Evolutionary conservation across 2,113 vertebrate species (phyloP), one percentile per base, ranked within the genome.

Genomic region (Oophaga pumilio): DNA sequence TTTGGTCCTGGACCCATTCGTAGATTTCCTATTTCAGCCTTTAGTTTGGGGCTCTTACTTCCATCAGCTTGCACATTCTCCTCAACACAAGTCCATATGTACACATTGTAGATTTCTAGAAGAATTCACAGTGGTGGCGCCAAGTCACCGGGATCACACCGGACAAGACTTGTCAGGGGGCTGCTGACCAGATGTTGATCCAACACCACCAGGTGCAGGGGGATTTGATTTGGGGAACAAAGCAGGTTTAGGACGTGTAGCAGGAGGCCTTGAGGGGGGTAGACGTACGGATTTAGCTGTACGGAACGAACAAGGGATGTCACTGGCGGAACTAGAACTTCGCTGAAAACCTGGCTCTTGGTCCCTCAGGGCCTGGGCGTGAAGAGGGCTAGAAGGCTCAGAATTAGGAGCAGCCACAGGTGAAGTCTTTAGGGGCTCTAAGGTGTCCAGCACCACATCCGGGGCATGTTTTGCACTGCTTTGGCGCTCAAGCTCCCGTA

Each of bases 331-430:
- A 86, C 98, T 99, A 87, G 98, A 96, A 4, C 98, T 99, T 90
- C 98, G 96, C 93, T 99, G 98, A 82, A 99, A 97, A 6, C 97
- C 91, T 0, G 95, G 77, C 88, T 96, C 94, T 0, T 92, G 11
- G 91, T 99, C 98, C 90, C 96, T 95, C 81, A 98, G 91, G 33
- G 98, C 94, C 88, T 98, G 97, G 5, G 97, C 93, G 93, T 99
- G 98, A 89, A 99, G 96, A 1, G 98, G 98, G 90, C 98, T 99
- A 91, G 97, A 99, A 28, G 98, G 98, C 91, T 99, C 98, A 0
- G 98, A 99, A 0, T 94, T 95, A 86, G 96, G 95, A n/a, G 95
- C 92, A 90, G 94, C 91, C 88, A 94, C 87, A 0, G 93, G 94
- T 6, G 95, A 94, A 0, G 95, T 96, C 90, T 99, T 99, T 89